phyloP scores from a whole-genome alignment of 2,888 invertebrate species.

The Tridacna gigas region DNA sequence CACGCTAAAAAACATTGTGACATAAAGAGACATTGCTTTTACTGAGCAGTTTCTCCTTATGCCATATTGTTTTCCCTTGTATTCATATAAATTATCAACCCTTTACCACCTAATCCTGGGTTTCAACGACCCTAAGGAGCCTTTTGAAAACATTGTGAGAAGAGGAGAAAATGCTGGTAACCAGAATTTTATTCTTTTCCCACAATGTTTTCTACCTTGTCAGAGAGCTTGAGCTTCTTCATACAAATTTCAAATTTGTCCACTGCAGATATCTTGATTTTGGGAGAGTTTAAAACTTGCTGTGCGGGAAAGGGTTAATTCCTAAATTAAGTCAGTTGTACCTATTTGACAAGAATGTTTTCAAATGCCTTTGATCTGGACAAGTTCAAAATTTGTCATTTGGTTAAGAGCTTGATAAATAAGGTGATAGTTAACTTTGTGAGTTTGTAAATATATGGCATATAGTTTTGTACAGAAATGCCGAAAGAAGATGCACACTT shows the following conservation, averaged over 20 bases:
- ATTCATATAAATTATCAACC: too few species aligned
- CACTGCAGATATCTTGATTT: too few species aligned
- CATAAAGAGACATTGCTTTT: neutral
- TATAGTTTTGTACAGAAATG: constrained; percentile 23
- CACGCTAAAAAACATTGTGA: neutral
- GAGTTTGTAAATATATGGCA: constrained; percentile 30
- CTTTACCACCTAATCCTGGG: too few species aligned
- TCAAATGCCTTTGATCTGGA: too few species aligned
- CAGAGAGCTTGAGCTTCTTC: too few species aligned
- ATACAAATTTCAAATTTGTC: too few species aligned
- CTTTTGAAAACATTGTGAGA: neutral
- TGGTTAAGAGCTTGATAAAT: neutral
- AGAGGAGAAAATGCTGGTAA: constrained; percentile 6
- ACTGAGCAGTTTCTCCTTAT: neutral
- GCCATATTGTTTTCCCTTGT: neutral
- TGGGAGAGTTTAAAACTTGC: neutral
- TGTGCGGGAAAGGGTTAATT: too few species aligned
- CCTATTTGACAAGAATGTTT: too few species aligned
- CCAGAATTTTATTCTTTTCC: neutral
- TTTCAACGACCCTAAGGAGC: too few species aligned
- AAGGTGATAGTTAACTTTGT: neutral
- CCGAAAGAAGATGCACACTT: neutral
- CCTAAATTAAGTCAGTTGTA: neutral
- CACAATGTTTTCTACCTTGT: neutral
- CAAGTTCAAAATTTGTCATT: too few species aligned